Conservation (phyloP, 2,888 invertebrate species). For the Bruchidius siliquastri region DNA sequence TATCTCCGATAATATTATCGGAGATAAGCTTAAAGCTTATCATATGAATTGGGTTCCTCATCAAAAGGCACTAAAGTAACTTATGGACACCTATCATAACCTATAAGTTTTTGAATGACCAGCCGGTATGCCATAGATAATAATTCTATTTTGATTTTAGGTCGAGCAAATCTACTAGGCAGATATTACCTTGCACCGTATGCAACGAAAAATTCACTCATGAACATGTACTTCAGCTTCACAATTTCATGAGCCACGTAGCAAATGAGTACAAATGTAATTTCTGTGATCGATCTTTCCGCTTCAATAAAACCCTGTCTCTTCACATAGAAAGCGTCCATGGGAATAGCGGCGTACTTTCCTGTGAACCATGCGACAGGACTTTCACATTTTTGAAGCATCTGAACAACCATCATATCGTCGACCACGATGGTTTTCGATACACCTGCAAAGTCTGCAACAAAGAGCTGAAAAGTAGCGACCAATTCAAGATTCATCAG, state of each 20-base stretch:
- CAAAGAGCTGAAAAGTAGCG: background rate
- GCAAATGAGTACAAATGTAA: background rate
- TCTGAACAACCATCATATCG: slow-evolving; percentile 3
- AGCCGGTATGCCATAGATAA: too few species aligned
- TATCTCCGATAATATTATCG: too few species aligned
- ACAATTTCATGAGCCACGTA: background rate
- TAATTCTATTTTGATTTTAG: too few species aligned
- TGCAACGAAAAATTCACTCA: background rate
- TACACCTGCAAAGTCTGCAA: background rate
- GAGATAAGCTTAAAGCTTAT: too few species aligned
- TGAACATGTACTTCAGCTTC: background rate
- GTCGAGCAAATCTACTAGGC: background rate
- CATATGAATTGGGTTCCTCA: too few species aligned
- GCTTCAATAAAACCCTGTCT: background rate
- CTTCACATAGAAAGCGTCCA: background rate
- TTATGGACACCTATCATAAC: too few species aligned
- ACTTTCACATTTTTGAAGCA: slow-evolving; percentile 19
- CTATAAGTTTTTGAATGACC: too few species aligned
- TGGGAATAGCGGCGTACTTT: background rate
- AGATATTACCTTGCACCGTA: background rate
- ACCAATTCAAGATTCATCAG: slow-evolving; percentile 8
- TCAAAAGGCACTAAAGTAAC: too few species aligned
- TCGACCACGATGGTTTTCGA: slow-evolving; percentile 5
- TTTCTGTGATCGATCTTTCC: background rate
- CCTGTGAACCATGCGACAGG: background rate